Evolutionary conservation across 2,888 invertebrate species (phyloP), one percentile per base, ranked within the genome.

Genomic region (Asteroscopus sphinx): DNA sequence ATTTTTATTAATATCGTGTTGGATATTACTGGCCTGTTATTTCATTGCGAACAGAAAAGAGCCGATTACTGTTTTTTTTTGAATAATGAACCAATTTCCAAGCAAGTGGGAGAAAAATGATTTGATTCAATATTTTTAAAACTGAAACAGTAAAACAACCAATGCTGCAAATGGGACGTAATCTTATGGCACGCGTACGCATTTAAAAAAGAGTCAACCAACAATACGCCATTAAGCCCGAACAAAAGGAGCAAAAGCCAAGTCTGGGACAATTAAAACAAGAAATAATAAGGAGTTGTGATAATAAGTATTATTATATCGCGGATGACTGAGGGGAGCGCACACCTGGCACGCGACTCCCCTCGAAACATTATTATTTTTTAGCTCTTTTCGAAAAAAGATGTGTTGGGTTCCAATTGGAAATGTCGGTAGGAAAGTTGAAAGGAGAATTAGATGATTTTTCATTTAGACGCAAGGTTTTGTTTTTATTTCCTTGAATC

Each of bases 201-300:
- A 83, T 87, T 88, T 84, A 81, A 89, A 65, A 89, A 88, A 85
- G 83, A 80, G 76, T 82, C 77, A 76, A 84, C 87, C 89, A 91
- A 93, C 92, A 93, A 93, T 93, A 88, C 89, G 86, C 93, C 93
- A 94, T 94, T 94, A 93, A 93, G 81, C 81, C 78, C 79, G 87
- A 91, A 94, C 93, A 93, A 94, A 92, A 90, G 92, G 87, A 88
- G 91, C 88, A 91, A 93, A 93, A 90, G 90, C 89, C 92, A 93
- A 93, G 93, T 92, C 89, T 85, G 84, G 91, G 86, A 92, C 93
- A 94, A 94, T 94, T 94, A 93, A 93, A 92, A 92, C 92, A 93
- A 92, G 91, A 93, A 93, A 92, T 93, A 93, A 93, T 93, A 93
- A 93, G 92, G 93, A 92, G 88, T 87, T 89, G 90, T 89, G 90